Conservation (phyloP, 2,797 vertebrate genomes). For the Oryzias dopingdopingensis region DNA sequence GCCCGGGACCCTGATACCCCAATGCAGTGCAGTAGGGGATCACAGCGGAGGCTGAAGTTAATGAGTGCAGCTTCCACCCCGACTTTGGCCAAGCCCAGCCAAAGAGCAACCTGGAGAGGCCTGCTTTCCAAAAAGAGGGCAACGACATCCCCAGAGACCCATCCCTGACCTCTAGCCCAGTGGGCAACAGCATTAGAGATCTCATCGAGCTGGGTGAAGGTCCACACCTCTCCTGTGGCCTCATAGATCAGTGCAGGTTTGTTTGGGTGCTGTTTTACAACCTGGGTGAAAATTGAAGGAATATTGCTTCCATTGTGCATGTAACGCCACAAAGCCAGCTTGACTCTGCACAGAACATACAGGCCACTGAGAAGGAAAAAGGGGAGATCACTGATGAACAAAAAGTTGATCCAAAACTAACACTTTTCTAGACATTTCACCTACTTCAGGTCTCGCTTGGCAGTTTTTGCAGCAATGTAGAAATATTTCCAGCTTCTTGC, state of each 20-base stretch:
- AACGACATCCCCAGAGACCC: slow-evolving; percentile 82
- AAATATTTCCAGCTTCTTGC: slow-evolving; percentile 87
- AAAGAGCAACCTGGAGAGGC: slow-evolving; percentile 86
- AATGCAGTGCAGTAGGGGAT: slow-evolving; percentile 85
- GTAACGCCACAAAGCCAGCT: slow-evolving; percentile 79
- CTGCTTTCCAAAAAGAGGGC: slow-evolving; percentile 90
- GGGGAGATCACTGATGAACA: slow-evolving; percentile 7
- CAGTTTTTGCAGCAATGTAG: slow-evolving; percentile 83
- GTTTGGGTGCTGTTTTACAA: slow-evolving; percentile 76
- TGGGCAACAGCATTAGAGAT: slow-evolving; percentile 83
- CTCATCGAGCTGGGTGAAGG: slow-evolving; percentile 82
- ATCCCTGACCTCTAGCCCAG: slow-evolving; percentile 80
- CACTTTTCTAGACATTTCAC: slow-evolving; percentile 39
- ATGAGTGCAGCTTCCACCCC: slow-evolving; percentile 88
- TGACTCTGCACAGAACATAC: slow-evolving; percentile 84
- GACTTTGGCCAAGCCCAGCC: slow-evolving; percentile 88
- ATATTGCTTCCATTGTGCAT: slow-evolving; percentile 78
- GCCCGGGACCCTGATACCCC: slow-evolving; percentile 80
- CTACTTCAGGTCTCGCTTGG: slow-evolving; percentile 85
- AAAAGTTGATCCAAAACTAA: not conserved
- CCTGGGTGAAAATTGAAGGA: slow-evolving; percentile 82
- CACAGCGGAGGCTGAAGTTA: slow-evolving; percentile 86
- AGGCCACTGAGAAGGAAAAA: slow-evolving; percentile 77
- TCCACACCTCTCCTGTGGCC: slow-evolving; percentile 83
- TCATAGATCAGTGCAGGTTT: slow-evolving; percentile 87